Percentiles rank a stretch among this genome's conserved stretches.
phyloP scores from a whole-genome alignment of 2,113 vertebrate species.

The Rafetus swinhoei region DNA sequence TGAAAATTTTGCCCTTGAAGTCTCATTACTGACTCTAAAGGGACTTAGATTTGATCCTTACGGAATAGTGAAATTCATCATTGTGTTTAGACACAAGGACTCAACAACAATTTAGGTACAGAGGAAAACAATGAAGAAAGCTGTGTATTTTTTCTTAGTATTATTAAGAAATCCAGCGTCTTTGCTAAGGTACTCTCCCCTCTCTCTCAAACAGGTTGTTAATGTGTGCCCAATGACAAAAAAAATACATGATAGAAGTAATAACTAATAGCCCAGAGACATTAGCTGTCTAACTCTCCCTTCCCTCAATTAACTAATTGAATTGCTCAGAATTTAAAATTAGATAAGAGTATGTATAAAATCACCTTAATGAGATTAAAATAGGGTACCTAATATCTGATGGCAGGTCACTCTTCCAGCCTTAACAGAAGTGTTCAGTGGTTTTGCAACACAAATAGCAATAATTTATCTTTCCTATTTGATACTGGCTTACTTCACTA shows the following conservation, averaged over 20 bases:
- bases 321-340: neutral
- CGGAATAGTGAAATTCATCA: neutral
- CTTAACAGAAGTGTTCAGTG: neutral
- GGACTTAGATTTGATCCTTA: neutral
- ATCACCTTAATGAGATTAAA: neutral
- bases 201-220: neutral
- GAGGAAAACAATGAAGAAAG: neutral
- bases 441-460: neutral
- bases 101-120: neutral
- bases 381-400: neutral
- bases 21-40: neutral
- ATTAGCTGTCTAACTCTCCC: neutral
- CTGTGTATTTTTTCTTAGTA: neutral
- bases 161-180: neutral
- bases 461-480: neutral
- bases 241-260: neutral
- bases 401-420: neutral
- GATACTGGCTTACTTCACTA: neutral
- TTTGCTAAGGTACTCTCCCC: neutral
- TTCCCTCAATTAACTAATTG: neutral
- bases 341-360: neutral
- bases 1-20: neutral
- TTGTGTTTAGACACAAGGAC: neutral
- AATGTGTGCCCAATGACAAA: neutral
- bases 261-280: neutral